These are phyloP conservation scores for Parapristionchus giblindavisi DNA, from an alignment of 2,888 invertebrate genomes.

Conservation along the genomic window DNA sequence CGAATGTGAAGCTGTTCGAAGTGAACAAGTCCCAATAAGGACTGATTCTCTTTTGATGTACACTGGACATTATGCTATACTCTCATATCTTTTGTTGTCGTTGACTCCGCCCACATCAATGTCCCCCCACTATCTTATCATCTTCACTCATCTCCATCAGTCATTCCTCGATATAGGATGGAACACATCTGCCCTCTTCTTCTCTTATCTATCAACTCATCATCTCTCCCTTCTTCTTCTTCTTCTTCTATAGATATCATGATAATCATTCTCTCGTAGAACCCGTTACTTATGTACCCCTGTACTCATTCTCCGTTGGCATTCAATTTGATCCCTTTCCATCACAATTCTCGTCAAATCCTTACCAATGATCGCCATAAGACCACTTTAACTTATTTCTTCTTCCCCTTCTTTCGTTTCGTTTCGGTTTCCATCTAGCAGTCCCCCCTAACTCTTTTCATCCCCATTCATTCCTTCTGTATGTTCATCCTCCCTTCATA, in stretches of 20 bases:
- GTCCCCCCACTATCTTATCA: not conserved
- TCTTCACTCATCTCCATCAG: not conserved
- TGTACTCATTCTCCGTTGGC: not conserved
- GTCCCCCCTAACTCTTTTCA: slow-evolving; percentile 2
- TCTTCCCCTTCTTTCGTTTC: not conserved
- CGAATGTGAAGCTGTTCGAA: slow-evolving; percentile 97
- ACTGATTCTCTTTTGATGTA: not conserved
- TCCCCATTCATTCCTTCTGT: slow-evolving; percentile 8
- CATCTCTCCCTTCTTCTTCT: slow-evolving; percentile 14
- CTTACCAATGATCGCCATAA: no score
- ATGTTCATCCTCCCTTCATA: not conserved
- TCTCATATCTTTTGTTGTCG: no score
- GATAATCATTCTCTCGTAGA: no score
- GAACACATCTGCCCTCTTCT: not conserved
- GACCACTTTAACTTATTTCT: not conserved
- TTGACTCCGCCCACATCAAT: no score
- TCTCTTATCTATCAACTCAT: slow-evolving; percentile 30
- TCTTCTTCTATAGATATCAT: not conserved
- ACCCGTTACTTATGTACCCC: not conserved
- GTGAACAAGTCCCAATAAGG: slow-evolving; percentile 77
- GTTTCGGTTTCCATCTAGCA: not conserved
- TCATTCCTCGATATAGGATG: no score
- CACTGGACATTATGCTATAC: no score
- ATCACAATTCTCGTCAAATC: no score
- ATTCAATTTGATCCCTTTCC: no score